Evolutionary conservation across 2,888 invertebrate species (phyloP), one percentile per base, ranked within the genome.

Genomic region (Arctia plantaginis): DNA sequence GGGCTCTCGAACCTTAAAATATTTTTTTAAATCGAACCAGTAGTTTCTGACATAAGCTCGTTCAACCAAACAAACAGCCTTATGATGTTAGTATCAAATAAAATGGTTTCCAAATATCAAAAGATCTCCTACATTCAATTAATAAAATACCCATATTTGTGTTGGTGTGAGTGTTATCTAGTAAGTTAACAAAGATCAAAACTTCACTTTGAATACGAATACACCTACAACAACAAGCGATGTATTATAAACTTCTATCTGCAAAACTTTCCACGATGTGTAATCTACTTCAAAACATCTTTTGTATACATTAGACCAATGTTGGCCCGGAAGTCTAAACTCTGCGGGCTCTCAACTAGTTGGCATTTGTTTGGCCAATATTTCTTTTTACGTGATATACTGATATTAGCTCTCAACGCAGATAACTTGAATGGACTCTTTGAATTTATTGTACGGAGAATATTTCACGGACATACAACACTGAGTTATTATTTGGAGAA

Each of bases 301-400:
- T 76, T 79, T 82, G 76, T 85, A 66, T 66, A 72, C 51, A 80
- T 74, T 82, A 59, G 71, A 73, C 80, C 77, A 76, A 84, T 74
- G 67, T 51, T 70, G 66, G 71, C 73, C 68, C 73, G 75, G 75
- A 82, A 80, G 65, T 77, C 73, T 62, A 75, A 74, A 73, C 85
- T 84, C 80, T 74, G 64, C 80, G 74, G 76, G 76, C 55, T 77
- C 73, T 73, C 47, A 76, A 84, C 77, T 82, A 80, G 74, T 74
- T 75, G 77, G 44, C 71, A 67, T 80, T 80, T 79, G 78, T 83
- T 81, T 78, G 77, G 76, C 64, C 71, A 74, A 85, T 83, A 81
- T 83, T 85, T 83, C 82, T 85, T 83, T 85, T 83, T 69, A 15
- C 77, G 78, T 85, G 81, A 85, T 83, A 78, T 83, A 83, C 79